phyloP scores from a whole-genome alignment of 2,888 invertebrate species.

The Synanthedon tipuliformis region DNA sequence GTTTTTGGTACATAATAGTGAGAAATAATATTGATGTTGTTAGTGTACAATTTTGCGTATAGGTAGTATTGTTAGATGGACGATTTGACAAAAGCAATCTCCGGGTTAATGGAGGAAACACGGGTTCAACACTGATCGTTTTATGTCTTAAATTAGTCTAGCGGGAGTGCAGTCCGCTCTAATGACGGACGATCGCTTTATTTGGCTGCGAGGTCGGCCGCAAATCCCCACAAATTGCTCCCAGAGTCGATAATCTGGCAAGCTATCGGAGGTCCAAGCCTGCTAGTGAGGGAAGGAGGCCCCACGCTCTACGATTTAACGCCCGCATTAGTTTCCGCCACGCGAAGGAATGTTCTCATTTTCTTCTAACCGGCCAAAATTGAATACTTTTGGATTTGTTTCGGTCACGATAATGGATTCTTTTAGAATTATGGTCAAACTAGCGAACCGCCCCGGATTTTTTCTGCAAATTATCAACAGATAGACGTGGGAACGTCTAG shows the following conservation, averaged over 20 bases:
- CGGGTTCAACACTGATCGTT: not conserved
- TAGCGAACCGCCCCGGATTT: not conserved
- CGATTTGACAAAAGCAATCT: not conserved
- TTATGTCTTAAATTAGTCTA: conserved; percentile 15
- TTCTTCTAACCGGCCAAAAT: conserved; percentile 41
- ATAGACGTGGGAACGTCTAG: no score
- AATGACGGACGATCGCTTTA: conserved; percentile 36
- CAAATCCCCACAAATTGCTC: conserved; percentile 60
- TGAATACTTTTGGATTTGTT: conserved; percentile 35
- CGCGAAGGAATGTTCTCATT: conserved; percentile 44
- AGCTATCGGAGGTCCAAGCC: conserved; percentile 29
- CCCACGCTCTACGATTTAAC: conserved; percentile 19
- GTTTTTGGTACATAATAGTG: no score
- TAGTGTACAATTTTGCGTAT: no score
- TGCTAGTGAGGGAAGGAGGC: conserved; percentile 13
- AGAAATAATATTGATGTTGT: no score
- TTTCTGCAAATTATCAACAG: no score
- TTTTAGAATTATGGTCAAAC: conserved; percentile 21
- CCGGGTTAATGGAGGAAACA: not conserved
- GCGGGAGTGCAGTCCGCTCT: conserved; percentile 16
- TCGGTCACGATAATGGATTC: conserved; percentile 23
- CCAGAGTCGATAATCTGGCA: conserved; percentile 51
- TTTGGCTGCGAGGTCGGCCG: conserved; percentile 36
- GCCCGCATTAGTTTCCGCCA: conserved; percentile 34
- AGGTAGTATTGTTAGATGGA: no score